Conservation (phyloP, 2,113 vertebrate species). For the Numenius arquata region DNA sequence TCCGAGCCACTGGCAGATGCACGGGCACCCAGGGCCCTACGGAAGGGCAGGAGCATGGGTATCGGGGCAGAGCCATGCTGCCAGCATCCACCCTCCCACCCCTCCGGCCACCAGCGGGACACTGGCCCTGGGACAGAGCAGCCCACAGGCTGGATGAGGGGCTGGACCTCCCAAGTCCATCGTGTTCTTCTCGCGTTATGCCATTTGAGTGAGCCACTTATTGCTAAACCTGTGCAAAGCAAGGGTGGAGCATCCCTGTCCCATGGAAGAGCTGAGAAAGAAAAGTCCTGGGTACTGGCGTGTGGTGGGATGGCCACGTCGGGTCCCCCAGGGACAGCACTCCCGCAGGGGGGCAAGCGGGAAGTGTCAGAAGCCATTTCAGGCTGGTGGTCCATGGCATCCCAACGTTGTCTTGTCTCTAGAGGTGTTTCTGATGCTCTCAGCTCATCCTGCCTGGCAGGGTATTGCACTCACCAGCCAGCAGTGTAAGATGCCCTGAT, state of each 20-base stretch:
- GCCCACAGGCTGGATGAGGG: neutral
- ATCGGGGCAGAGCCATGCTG: neutral
- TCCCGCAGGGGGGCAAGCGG: neutral
- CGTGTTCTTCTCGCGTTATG: rapidly evolving
- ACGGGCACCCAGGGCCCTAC: neutral
- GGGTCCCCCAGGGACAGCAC: neutral
- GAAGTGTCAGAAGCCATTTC: neutral
- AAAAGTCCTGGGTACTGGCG: rapidly evolving
- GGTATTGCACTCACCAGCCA: neutral
- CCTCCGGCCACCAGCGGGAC: neutral
- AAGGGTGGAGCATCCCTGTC: neutral
- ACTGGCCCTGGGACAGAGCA: neutral
- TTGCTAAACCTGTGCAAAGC: neutral
- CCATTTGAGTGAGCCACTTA: neutral
- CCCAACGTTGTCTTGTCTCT: neutral
- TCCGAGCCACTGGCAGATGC: neutral
- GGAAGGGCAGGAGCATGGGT: rapidly evolving
- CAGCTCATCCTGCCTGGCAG: neutral
- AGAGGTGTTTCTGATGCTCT: neutral
- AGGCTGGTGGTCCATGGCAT: neutral
- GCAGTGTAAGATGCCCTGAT: neutral
- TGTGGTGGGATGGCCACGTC: rapidly evolving
- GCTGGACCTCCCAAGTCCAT: neutral
- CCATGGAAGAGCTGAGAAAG: neutral
- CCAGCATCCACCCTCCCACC: neutral